Conservation (phyloP, 2,113 vertebrate genomes). For the Lasiurus cinereus region DNA sequence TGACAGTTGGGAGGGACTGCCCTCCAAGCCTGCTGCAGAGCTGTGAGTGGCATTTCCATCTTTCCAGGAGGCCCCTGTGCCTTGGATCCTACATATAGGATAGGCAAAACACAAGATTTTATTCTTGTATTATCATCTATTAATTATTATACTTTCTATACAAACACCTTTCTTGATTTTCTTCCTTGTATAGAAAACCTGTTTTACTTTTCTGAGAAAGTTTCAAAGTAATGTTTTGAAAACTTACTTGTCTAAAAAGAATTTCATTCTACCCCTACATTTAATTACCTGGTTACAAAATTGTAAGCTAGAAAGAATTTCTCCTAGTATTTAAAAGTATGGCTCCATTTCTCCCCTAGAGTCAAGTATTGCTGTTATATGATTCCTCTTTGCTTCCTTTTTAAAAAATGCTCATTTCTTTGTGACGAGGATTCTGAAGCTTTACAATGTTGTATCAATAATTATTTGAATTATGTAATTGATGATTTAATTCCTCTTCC, state of each 20-base stretch:
- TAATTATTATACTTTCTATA: neutral
- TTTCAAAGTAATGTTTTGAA: slow-evolving; percentile 42
- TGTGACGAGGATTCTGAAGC: slow-evolving; percentile 1
- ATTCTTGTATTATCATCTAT: neutral
- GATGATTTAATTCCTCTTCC: neutral
- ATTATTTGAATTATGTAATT: slow-evolving; percentile 38
- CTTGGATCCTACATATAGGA: neutral
- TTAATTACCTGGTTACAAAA: neutral
- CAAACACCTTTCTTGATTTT: neutral
- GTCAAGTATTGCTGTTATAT: neutral
- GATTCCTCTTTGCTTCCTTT: neutral
- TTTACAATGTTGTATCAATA: neutral
- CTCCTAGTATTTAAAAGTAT: neutral
- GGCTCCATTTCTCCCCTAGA: neutral
- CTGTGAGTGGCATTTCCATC: neutral
- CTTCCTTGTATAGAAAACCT: neutral
- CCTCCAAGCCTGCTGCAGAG: neutral
- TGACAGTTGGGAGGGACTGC: neutral
- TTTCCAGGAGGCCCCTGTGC: too few relatives aligned
- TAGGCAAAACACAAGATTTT: neutral
- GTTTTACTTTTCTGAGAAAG: slow-evolving; percentile 32
- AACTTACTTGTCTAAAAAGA: slow-evolving; percentile 14
- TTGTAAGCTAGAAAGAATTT: slow-evolving; percentile 22
- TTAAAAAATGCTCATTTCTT: neutral
- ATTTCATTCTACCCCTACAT: neutral